phyloP scores from a whole-genome alignment of 2,113 vertebrate genomes.

The Rattus norvegicus region DNA sequence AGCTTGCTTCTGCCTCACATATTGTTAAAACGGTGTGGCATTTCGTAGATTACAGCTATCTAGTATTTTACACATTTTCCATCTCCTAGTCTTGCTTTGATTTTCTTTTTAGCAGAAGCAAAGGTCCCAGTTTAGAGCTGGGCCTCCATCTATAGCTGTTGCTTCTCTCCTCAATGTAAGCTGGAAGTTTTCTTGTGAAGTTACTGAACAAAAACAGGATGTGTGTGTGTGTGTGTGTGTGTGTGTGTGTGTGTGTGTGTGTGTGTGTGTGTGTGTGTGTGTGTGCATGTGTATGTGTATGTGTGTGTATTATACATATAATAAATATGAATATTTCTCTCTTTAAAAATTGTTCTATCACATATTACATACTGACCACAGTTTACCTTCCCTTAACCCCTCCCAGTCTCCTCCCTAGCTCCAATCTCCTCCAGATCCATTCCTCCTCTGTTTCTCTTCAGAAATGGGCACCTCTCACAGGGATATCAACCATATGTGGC shows the following conservation, averaged over 20 bases:
- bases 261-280: conserved; percentile 72
- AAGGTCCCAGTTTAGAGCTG: conserved; percentile 65
- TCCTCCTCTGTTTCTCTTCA: too few species aligned
- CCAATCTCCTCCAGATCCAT: too few species aligned
- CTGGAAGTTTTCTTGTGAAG: conserved; percentile 82
- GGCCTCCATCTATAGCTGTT: conserved; percentile 66
- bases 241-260: conserved; percentile 88
- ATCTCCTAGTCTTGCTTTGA: not conserved
- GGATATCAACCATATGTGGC: too few species aligned
- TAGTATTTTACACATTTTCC: not conserved
- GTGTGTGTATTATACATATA: not conserved
- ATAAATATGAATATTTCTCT: conserved; percentile 77
- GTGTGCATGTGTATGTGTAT: conserved; percentile 88
- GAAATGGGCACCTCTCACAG: too few species aligned
- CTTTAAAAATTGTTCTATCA: too few species aligned
- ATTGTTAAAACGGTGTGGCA: not conserved
- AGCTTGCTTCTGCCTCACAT: not conserved
- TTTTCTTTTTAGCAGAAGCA: conserved; percentile 47
- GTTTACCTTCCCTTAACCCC: too few species aligned
- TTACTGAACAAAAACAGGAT: conserved; percentile 73
- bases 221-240: conserved; percentile 72
- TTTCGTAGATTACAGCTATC: conserved; percentile 17
- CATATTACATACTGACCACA: too few species aligned
- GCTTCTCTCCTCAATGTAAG: conserved; percentile 65
- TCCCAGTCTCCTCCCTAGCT: too few species aligned